Conservation (phyloP, 2,113 vertebrate genomes). For the Pantherophis guttatus region DNA sequence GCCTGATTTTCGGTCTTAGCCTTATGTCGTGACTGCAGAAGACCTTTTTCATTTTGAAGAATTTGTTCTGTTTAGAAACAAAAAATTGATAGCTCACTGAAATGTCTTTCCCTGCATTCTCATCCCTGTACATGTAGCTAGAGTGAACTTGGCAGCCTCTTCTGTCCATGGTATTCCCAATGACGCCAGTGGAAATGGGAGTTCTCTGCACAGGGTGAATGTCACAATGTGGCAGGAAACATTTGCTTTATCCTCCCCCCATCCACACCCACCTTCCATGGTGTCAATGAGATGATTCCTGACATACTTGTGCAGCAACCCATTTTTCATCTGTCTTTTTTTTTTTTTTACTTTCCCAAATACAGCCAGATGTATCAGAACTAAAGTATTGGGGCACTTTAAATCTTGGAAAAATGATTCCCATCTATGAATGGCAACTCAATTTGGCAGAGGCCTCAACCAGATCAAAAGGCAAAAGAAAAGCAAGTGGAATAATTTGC, state of each 20-base stretch:
- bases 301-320: background rate
- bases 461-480: background rate
- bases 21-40: no score
- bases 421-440: background rate
- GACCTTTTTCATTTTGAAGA: no score
- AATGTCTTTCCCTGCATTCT: background rate
- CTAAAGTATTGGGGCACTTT: background rate
- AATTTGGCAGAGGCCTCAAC: background rate
- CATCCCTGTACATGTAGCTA: accelerated
- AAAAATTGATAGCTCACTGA: background rate
- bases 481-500: accelerated
- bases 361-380: background rate
- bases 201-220: background rate
- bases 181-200: slow-evolving; percentile 24
- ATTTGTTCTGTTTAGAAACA: background rate
- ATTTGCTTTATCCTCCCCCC: accelerated
- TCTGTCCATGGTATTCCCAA: background rate
- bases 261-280: background rate
- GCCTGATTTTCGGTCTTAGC: no score
- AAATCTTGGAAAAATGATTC: background rate
- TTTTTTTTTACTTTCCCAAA: background rate
- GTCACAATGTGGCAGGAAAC: background rate
- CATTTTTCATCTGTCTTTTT: background rate
- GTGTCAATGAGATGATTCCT: background rate
- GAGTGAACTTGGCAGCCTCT: background rate